phyloP scores from a whole-genome alignment of 2,797 vertebrate genomes.

The Xiphorhynchus erythropygius region DNA sequence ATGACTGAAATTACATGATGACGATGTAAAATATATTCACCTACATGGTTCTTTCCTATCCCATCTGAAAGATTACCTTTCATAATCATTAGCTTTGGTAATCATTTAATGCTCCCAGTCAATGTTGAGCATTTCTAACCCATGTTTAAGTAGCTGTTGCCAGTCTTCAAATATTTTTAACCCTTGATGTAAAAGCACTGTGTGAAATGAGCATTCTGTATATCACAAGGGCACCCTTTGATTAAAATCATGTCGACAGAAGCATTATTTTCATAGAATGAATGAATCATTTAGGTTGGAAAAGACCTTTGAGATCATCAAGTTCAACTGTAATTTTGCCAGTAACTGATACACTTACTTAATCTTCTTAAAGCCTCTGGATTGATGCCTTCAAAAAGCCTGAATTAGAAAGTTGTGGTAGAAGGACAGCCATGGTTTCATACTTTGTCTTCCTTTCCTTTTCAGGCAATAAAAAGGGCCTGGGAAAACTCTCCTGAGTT shows the following conservation, averaged over 20 bases:
- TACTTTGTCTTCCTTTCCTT: background rate
- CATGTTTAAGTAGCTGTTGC: background rate
- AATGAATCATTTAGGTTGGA: background rate
- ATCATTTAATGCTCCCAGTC: background rate
- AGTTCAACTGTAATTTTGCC: background rate
- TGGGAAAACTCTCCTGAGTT: slow-evolving; percentile 17
- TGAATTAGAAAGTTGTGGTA: background rate
- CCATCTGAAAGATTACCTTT: background rate
- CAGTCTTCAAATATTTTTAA: background rate
- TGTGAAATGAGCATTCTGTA: background rate
- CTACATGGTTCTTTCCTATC: background rate
- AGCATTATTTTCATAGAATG: background rate
- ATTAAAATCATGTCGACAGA: background rate
- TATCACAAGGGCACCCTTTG: background rate
- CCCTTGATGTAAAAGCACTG: background rate
- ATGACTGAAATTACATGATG: background rate
- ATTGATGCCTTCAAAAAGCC: background rate
- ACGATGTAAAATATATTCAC: background rate
- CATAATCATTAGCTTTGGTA: background rate
- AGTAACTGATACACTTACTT: background rate
- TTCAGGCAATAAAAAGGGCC: background rate
- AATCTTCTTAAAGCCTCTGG: background rate
- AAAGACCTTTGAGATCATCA: background rate
- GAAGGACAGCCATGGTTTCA: background rate
- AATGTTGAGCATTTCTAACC: background rate